Percentiles rank a stretch among this genome's conserved stretches.
phyloP scores from a whole-genome alignment of 1,140 invertebrate genomes.

The Drosophila orosa region DNA sequence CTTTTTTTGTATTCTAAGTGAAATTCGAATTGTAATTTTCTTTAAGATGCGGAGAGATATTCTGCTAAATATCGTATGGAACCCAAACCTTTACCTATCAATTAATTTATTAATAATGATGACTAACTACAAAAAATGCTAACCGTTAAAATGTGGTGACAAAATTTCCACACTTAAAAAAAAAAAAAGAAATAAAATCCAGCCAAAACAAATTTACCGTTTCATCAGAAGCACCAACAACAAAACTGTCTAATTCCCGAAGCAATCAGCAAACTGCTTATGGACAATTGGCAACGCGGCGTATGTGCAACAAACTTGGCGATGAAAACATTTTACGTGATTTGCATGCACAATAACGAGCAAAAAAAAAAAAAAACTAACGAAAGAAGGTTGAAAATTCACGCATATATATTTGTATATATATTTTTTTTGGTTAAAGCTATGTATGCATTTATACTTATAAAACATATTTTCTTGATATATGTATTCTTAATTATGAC shows the following conservation, averaged over 20 bases:
- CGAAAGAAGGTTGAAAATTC: conserved; percentile 16
- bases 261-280: conserved; percentile 26
- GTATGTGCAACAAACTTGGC: conserved; percentile 45
- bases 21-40: too few relatives aligned
- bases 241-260: conserved; percentile 59
- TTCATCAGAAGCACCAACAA: conserved; percentile 45
- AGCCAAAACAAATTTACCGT: conserved; percentile 49
- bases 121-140: conserved; percentile 23
- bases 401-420: conserved; percentile 29
- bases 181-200: background rate
- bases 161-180: conserved; percentile 24
- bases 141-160: conserved; percentile 34
- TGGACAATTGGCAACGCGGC: conserved; percentile 41
- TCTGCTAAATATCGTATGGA: too few relatives aligned
- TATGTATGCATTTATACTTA: background rate
- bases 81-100: too few relatives aligned
- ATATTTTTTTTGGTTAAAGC: conserved; percentile 5
- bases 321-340: conserved; percentile 63
- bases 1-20: too few relatives aligned
- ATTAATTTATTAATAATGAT: too few relatives aligned
- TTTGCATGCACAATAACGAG: conserved; percentile 60
- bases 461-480: background rate
- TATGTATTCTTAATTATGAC: background rate
- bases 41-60: too few relatives aligned
- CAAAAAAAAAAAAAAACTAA: conserved; percentile 16